Evolutionary conservation across 2,888 invertebrate genomes (phyloP), one percentile per base, ranked within the genome.

Genomic region (Bombylius discolor): DNA sequence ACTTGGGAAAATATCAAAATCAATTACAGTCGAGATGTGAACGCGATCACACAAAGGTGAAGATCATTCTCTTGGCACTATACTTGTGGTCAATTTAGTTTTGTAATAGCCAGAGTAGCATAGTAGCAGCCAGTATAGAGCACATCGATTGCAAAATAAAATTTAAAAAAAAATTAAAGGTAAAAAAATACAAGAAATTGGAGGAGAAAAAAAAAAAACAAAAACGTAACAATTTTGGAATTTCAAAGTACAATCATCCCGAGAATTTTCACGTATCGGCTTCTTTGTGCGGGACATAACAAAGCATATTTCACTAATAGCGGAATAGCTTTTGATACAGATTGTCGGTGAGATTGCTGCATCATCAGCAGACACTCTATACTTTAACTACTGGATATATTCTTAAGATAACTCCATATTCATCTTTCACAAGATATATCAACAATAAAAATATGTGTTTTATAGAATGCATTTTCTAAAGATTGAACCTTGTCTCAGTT

Each of bases 281-380:
- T 52, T 58, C 59, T 58, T 61, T 61, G 59, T 58, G 58, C 62
- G 58, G 59, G 53, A 39, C 51, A 49, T 52, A 50, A 60, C 61
- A 66, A 65, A 64, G 65, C 64, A 65, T 64, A 64, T 65, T 64
- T 64, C 63, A 63, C 64, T 63, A 64, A 64, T 65, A 65, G 64
- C 64, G 61, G 59, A 64, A 64, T 64, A 63, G 62, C 62, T 62
- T 58, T 63, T 61, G 61, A 61, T 53, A 49, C 56, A 47, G 52
- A 56, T 52, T 57, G 49, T 52, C 49, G 42, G 31, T 48, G 51
- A 49, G 52, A 55, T 52, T 36, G 9, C 9, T 36, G 9, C 36
- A 11, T 42, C 11, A 42, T 42, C 11, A 42, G 39, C 39, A 8
- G 11, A 8, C 9, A 36, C 36, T 23, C 23, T 23, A 23, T 23